phyloP scores from a whole-genome alignment of 2,888 invertebrate species.

The Leptinotarsa rubiginosa region DNA sequence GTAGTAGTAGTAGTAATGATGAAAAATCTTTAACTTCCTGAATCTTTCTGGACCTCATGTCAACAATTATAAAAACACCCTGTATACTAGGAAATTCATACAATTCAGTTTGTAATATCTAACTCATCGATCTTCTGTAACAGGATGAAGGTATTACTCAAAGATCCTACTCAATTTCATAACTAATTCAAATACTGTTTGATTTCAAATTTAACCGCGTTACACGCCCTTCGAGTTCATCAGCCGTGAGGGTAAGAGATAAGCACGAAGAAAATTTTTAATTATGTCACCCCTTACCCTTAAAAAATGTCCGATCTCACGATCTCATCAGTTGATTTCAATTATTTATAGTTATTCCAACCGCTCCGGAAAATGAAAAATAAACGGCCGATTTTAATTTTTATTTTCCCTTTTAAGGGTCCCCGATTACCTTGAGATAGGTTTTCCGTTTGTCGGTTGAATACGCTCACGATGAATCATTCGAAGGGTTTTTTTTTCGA shows the following conservation, averaged over 20 bases:
- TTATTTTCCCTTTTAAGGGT: conserved; percentile 48
- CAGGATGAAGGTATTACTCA: too few species aligned
- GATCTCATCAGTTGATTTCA: conserved; percentile 63
- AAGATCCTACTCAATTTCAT: conserved; percentile 2
- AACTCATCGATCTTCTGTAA: too few species aligned
- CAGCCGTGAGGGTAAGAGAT: conserved; percentile 37
- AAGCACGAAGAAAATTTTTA: conserved; percentile 54
- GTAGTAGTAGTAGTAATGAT: too few species aligned
- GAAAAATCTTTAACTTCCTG: too few species aligned
- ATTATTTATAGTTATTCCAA: conserved; percentile 65
- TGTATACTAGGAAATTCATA: neutral
- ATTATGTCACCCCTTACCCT: conserved; percentile 50
- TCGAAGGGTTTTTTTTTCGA: conserved; percentile 20
- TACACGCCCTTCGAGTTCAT: conserved; percentile 3
- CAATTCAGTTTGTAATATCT: too few species aligned
- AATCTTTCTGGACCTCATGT: too few species aligned
- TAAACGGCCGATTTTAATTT: conserved; percentile 59
- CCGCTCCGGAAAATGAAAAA: conserved; percentile 61
- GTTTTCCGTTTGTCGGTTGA: conserved; percentile 33
- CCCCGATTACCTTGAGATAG: conserved; percentile 22
- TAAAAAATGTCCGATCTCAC: conserved; percentile 57
- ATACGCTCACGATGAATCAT: conserved; percentile 29
- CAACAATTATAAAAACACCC: neutral
- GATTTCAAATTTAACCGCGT: conserved; percentile 17
- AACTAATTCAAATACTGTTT: conserved; percentile 11